A percentile compares a stretch with the other conserved stretches of the same genome.
Evolutionary conservation across 1,140 invertebrate species (phyloP).

Genomic region (Drosophila simulans): DNA sequence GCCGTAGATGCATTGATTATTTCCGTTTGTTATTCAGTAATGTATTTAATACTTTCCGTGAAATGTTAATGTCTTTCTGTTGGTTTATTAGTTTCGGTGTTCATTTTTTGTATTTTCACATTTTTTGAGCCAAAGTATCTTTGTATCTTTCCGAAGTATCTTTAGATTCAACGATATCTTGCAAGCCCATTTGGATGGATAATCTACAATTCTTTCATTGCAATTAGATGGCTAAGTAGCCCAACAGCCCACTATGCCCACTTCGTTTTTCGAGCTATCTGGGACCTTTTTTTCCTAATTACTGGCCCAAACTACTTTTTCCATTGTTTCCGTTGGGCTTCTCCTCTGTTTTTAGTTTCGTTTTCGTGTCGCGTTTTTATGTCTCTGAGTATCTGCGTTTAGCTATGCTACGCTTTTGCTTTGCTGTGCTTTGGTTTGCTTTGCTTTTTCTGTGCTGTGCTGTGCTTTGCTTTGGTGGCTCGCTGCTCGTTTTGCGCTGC

Average conservation of each 20-base stretch:
- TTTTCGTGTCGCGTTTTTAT: slow-evolving; percentile 42
- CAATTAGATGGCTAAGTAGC: slow-evolving; percentile 20
- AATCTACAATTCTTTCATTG: slow-evolving; percentile 6
- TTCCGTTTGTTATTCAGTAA: background rate
- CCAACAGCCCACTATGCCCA: background rate
- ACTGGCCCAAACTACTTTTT: slow-evolving; percentile 17
- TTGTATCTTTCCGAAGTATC: background rate
- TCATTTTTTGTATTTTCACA: background rate
- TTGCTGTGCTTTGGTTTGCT: slow-evolving; percentile 32
- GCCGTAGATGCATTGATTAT: background rate
- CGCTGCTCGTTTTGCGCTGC: slow-evolving; percentile 23
- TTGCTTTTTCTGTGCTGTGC: background rate
- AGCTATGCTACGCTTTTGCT: slow-evolving; percentile 42
- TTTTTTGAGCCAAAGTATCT: too few species aligned
- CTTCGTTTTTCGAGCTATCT: slow-evolving; percentile 12
- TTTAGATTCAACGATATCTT: background rate
- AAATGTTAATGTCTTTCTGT: too few species aligned
- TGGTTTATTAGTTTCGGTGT: background rate
- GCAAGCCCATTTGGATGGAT: background rate
- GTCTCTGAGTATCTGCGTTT: slow-evolving; percentile 47
- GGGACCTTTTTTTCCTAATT: slow-evolving; percentile 20
- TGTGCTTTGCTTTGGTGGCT: slow-evolving; percentile 21
- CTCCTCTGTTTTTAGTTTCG: slow-evolving; percentile 18
- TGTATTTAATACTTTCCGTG: background rate
- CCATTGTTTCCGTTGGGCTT: slow-evolving; percentile 24